Percentiles rank a stretch among this genome's conserved stretches.
phyloP scores from a whole-genome alignment of 2,888 invertebrate species.

The Sisyra terminalis region DNA sequence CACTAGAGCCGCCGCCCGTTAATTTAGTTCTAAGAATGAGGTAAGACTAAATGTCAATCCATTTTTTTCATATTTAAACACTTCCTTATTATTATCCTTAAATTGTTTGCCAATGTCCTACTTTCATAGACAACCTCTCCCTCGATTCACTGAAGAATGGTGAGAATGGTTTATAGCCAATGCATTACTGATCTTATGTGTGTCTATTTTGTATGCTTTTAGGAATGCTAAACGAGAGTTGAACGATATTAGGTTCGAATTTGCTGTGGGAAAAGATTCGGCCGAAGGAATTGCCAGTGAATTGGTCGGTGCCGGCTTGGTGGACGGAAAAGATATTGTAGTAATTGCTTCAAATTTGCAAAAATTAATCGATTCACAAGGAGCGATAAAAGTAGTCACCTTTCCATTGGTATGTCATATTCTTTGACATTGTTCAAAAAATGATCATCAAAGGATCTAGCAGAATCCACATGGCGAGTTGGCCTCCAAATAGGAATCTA shows the following conservation, averaged over 20 bases:
- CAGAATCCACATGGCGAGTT: no score
- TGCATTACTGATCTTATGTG: not conserved
- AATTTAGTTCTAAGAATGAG: conserved; percentile 82
- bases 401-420: conserved; percentile 62
- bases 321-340: conserved; percentile 77
- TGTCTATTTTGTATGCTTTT: conserved; percentile 15
- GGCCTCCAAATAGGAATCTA: no score
- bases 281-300: conserved; percentile 89
- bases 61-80: not conserved
- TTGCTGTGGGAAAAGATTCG: conserved; percentile 73
- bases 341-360: conserved; percentile 90
- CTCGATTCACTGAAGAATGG: conserved; percentile 4
- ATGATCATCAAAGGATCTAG: no score
- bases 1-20: conserved; percentile 32
- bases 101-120: not conserved
- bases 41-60: conserved; percentile 25
- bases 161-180: not conserved
- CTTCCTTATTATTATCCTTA: not conserved
- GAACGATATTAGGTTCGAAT: conserved; percentile 97
- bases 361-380: conserved; percentile 63
- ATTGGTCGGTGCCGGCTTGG: conserved; percentile 86
- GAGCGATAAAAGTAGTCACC: conserved; percentile 56
- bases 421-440: not conserved
- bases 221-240: conserved; percentile 80
- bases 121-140: not conserved